These are phyloP conservation scores for Gopherus evgoodei DNA, from an alignment of 2,113 vertebrate species.

Conservation along the genomic window DNA sequence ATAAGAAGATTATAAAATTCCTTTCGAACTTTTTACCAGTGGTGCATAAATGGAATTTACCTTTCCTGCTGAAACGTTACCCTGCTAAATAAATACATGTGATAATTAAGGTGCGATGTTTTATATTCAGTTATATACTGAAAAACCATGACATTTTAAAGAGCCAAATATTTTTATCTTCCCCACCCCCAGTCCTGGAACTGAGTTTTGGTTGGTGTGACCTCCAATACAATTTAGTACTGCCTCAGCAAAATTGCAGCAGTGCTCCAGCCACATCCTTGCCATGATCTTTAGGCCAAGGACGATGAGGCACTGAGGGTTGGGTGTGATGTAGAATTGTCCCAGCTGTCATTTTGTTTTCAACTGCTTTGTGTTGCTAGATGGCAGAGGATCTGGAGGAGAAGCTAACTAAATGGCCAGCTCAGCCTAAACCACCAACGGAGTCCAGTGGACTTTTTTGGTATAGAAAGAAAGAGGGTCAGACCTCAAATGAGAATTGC, in stretches of 20 bases:
- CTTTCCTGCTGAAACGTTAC: background rate
- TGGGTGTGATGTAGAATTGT: background rate
- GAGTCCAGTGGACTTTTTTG: background rate
- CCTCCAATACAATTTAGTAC: background rate
- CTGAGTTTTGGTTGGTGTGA: accelerated
- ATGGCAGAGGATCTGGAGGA: background rate
- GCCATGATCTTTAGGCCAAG: accelerated
- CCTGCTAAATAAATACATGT: background rate
- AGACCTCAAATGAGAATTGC: background rate
- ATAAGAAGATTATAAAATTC: background rate
- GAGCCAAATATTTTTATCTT: background rate
- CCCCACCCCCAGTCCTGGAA: no score
- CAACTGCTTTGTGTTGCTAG: accelerated
- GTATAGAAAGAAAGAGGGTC: background rate
- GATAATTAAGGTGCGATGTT: background rate
- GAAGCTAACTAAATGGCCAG: background rate
- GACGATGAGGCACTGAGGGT: accelerated
- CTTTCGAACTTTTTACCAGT: background rate
- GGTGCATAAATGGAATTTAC: background rate
- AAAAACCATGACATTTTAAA: background rate
- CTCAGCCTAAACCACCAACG: background rate
- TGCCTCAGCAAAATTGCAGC: background rate
- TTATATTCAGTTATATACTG: background rate
- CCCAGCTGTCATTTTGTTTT: background rate
- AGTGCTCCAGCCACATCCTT: background rate